A percentile compares a stretch with the other conserved stretches of the same genome.
Evolutionary conservation across 2,888 invertebrate genomes (phyloP).

Genomic region (Phlogophora meticulosa): DNA sequence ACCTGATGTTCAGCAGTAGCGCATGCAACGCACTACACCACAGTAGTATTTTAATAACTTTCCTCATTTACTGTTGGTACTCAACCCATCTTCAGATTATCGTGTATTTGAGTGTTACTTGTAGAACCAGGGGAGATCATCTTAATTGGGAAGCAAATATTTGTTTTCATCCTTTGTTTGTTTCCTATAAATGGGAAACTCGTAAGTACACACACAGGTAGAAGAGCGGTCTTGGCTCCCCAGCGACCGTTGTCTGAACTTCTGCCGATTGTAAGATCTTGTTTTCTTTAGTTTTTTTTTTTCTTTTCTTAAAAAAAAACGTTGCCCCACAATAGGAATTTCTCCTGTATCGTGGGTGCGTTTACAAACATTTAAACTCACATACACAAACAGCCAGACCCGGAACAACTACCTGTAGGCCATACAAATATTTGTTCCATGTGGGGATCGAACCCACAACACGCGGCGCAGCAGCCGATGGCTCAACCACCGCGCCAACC

Average conservation of each 20-base stretch:
- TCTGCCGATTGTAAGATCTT: neutral
- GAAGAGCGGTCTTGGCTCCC: slow-evolving; percentile 4
- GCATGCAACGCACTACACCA: too few species aligned
- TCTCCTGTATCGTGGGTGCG: too few species aligned
- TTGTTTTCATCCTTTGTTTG: slow-evolving; percentile 20
- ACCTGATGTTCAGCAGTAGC: too few species aligned
- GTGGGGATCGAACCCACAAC: too few species aligned
- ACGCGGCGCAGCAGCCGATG: too few species aligned
- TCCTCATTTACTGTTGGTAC: neutral
- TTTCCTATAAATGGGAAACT: slow-evolving; percentile 31
- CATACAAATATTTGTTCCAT: too few species aligned
- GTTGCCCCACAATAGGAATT: too few species aligned
- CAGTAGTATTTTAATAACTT: neutral
- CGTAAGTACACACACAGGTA: slow-evolving; percentile 18
- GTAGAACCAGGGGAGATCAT: neutral
- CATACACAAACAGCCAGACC: too few species aligned
- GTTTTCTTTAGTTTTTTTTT: slow-evolving; percentile 1
- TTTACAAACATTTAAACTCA: too few species aligned
- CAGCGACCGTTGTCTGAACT: slow-evolving; percentile 21
- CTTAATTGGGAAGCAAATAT: slow-evolving; percentile 27
- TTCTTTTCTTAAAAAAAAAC: too few species aligned
- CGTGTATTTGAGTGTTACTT: neutral
- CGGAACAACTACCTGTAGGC: too few species aligned
- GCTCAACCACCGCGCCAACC: too few species aligned
- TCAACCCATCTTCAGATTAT: neutral